Evolutionary conservation across 2,113 vertebrate species (phyloP), one percentile per base, ranked within the genome.

Genomic region (Stictonetta naevosa): DNA sequence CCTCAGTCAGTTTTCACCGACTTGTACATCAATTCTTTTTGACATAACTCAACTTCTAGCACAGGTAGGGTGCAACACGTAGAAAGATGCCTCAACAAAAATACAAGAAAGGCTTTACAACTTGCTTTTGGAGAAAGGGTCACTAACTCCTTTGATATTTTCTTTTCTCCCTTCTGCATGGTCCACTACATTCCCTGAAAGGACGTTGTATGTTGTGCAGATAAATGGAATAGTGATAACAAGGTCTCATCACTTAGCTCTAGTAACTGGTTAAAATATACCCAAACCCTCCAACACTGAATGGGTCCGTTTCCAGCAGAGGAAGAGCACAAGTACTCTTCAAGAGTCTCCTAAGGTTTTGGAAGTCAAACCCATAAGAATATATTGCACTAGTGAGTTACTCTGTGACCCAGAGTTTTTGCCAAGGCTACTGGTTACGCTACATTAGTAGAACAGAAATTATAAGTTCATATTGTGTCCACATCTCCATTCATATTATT

Each of bases 121-220:
- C 96, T 97, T 96, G 94, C 59, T 97, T 96, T 81, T 38, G 46
- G 68, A 83, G 79, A 86, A 95, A 63, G 20, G 83, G 84, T 98
- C 95, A 89, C 33, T 91, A 86, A 83, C 63, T 97, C 78, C 91
- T 94, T 97, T 96, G 95, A 91, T 97, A 84, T 91, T 94, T 96
- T 91, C 83, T 96, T 90, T 79, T 95, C 63, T 91, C 93, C 71
- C 74, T 91, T 66, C 59, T 94, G 17, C 86, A 91, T 40, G 96
- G 94, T 90, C 95, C 95, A 95, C 97, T 97, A 95, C 79, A 82
- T 96, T 96, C 91, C 58, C 87, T 93, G 87, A 94, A 90, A 83
- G 82, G 66, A 91, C 16, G 3, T 28, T 85, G 38, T 86, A 52
- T 81, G 74, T 92, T 97, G 90, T 85, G 42, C 59, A 88, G 73